These are phyloP conservation scores for Agrilus biguttatus DNA, from an alignment of 2,888 invertebrate species.

Conservation along the genomic window DNA sequence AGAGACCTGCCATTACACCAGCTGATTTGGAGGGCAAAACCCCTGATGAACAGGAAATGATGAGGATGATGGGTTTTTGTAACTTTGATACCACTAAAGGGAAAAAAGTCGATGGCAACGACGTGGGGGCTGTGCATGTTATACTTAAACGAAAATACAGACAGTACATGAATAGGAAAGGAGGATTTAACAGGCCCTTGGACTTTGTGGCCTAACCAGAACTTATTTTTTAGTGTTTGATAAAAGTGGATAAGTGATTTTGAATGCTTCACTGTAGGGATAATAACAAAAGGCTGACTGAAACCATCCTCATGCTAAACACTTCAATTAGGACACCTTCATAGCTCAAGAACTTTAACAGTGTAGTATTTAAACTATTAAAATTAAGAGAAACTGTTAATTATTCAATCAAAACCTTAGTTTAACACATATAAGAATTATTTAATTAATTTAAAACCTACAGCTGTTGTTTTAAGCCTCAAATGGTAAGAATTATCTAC, in stretches of 20 bases:
- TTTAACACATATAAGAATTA: too few species aligned
- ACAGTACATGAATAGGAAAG: slow-evolving; percentile 99
- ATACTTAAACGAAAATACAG: slow-evolving; percentile 92
- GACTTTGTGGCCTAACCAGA: slow-evolving; percentile 77
- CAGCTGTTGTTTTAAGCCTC: too few species aligned
- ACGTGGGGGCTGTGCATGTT: slow-evolving; percentile 88
- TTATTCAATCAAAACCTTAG: too few species aligned
- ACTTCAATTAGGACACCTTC: too few species aligned
- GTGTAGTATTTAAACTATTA: too few species aligned
- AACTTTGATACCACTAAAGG: slow-evolving; percentile 93
- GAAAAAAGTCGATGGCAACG: slow-evolving; percentile 88
- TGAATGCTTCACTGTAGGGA: too few species aligned
- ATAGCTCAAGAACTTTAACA: too few species aligned
- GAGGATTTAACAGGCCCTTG: slow-evolving; percentile 94
- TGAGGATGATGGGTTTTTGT: slow-evolving; percentile 93
- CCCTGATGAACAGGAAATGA: slow-evolving; percentile 87
- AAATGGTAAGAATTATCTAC: too few species aligned
- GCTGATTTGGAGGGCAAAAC: slow-evolving; percentile 83
- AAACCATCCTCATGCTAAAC: too few species aligned
- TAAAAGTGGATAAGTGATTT: not conserved
- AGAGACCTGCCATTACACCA: slow-evolving; percentile 56
- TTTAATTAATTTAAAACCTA: too few species aligned
- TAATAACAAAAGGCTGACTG: too few species aligned
- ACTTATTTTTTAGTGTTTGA: not conserved
- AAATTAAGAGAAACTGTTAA: too few species aligned